Base-by-base conservation (phyloP, 1,140 invertebrate genomes). In the Conus betulinus region DNA sequence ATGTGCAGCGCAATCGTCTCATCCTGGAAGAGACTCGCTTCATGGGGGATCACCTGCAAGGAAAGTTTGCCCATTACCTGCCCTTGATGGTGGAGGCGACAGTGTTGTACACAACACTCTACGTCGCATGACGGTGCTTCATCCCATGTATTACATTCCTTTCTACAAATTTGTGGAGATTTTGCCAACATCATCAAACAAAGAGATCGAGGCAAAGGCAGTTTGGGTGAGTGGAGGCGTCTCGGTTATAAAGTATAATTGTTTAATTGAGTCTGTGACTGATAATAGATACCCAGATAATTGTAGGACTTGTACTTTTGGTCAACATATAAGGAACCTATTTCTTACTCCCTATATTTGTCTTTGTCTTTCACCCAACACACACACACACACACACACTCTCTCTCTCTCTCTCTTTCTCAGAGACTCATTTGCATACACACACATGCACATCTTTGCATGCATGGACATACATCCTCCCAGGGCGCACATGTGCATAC, bases 21-120 rank as follows among this genome's bases (percentile, higher is more conserved):
- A 94, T 94, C n/a, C 90, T 95, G 84, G 93, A 93, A 76, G 94
- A 94, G 85, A 94, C 93, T 15, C 89, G 91, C 1, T 94, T 92
- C 90, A 93, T 95, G 91, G 91, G 92, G 8, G 92, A 94, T 83
- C 92, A 94, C 53, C 90, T 95, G 23, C 93, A 95, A 84, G 93
- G 92, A 78, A 94, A 94, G 87, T 93, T 94, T 89, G 91, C 92
- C 11, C 92, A 93, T 76, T 95, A 95, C 89, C 87, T 93, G 17
- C 91, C 93, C 5, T 93, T 95, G 90, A 93, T 94, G 79, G 92
- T 88, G 86, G 91, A 95, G 79, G 91, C 92, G 0, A 92, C 94
- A 23, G 94, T 94, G 91, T 78, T 95, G 85, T 95, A 94, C 89
- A n/a, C 39, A 93, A 92, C 83, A 91, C 94, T 71, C 90, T 95